A percentile compares a stretch with the other conserved stretches of the same genome.
Evolutionary conservation across 2,888 invertebrate species (phyloP).

Genomic region (Drosophila prostipennis): DNA sequence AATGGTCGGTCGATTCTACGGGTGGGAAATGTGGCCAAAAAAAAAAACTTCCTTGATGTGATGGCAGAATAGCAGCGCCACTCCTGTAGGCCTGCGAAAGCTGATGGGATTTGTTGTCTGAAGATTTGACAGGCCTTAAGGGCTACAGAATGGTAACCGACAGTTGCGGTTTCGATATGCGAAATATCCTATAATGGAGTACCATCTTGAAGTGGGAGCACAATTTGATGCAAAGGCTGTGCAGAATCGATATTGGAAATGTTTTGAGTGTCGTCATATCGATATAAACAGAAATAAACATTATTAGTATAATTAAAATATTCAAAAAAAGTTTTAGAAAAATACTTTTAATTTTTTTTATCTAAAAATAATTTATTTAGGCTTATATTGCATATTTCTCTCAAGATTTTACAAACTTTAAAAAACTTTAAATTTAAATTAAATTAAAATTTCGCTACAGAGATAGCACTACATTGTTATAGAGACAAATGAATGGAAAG

Average conservation of each 20-base stretch:
- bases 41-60: constrained; percentile 1
- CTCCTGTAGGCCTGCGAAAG: background rate
- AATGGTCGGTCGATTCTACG: constrained; percentile 55
- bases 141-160: background rate
- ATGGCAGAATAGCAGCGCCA: background rate
- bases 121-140: constrained; percentile 32
- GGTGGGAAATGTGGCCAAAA: constrained; percentile 33
- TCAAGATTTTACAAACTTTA: background rate
- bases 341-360: too few relatives aligned
- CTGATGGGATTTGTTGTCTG: constrained; percentile 29
- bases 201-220: background rate
- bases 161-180: constrained; percentile 7
- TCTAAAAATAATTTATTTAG: too few relatives aligned
- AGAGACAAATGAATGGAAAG: background rate
- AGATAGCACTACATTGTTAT: constrained; percentile 4
- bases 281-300: background rate
- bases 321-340: too few relatives aligned
- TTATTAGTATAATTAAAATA: too few relatives aligned
- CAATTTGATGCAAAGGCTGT: background rate
- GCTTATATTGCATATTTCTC: too few relatives aligned
- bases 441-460: background rate
- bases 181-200: background rate
- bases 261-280: background rate
- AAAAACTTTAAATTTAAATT: background rate
- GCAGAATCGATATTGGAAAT: background rate